Base-by-base conservation (phyloP, 2,888 invertebrate genomes). In the Aphelenchoides bicaudatus region DNA sequence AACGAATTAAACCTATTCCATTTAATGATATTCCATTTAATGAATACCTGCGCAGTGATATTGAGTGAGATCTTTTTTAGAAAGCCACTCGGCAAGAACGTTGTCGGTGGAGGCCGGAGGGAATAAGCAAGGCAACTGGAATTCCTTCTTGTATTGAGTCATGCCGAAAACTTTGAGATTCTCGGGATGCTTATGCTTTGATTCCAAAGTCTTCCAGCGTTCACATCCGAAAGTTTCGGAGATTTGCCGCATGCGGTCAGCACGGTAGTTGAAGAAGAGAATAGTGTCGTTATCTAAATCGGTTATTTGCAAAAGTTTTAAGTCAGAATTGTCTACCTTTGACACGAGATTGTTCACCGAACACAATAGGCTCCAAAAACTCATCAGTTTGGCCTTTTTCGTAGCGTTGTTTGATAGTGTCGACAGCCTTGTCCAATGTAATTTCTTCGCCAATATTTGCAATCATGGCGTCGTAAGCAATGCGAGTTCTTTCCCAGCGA, bases 81-180 rank as follows among this genome's bases (percentile, higher is more conserved):
- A 69, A 29, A 82, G 70, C 78, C 80, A 80, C 68, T 82, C 82
- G 1, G 82, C 80, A 46, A 82, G 65, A n/a, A 82, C 82, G 62
- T 82, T 82, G 27, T 76, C 77, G 53, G 80, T 80, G 21, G 73
- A 73, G 34, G 70, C 67, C 2, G 82, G 81, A n/a, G 82, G 81
- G 68, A 81, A 81, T 19, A 81, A 74, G 8, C 74, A 61, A 13
- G 72, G 73, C 66, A 81, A 81, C 16, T 79, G 78, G 72, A 79
- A 81, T 59, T 81, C 80, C 27, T 78, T 78, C 58, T 82, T 82
- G 70, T 82, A 82, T 62, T 82, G 79, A 6, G 82, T 82, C 82
- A 82, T 81, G 23, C 80, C 78, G 61, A 59, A 68, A 3, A 80
- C 46, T 23, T 62, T 58, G 30, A 73, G 39, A 30, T 68, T 63